phyloP scores from a whole-genome alignment of 2,113 vertebrate genomes.

The Semnornis frantzii region DNA sequence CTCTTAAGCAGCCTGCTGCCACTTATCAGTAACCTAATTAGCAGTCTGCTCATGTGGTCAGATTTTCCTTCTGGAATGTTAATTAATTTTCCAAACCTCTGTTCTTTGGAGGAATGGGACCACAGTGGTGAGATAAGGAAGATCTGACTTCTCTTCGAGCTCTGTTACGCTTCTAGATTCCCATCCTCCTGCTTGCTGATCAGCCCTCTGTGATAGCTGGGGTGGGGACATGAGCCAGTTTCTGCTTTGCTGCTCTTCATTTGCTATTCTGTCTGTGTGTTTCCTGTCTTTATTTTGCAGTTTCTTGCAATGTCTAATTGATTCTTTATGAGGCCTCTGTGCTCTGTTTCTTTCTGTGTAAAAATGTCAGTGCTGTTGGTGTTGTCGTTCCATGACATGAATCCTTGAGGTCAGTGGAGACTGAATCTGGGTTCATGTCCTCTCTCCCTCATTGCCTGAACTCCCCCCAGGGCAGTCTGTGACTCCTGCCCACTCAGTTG shows the following conservation, averaged over 20 bases:
- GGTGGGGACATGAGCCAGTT: not conserved
- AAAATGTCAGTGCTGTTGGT: not conserved
- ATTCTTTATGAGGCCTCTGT: slow-evolving; percentile 3
- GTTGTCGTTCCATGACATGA: not conserved
- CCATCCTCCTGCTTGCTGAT: not conserved
- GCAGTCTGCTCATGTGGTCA: not conserved
- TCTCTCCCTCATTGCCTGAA: not conserved
- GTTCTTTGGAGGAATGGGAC: slow-evolving; percentile 3
- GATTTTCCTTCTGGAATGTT: slow-evolving; percentile 23
- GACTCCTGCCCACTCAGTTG: not conserved
- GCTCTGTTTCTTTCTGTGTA: not conserved
- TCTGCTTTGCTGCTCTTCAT: not conserved
- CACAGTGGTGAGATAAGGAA: not conserved
- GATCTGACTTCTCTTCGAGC: not conserved
- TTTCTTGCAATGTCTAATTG: slow-evolving; percentile 17
- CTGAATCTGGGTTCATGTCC: not conserved
- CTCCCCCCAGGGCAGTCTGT: not conserved
- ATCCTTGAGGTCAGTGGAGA: not conserved
- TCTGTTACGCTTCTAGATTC: not conserved
- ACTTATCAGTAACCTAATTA: slow-evolving; percentile 2
- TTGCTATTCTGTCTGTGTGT: not conserved
- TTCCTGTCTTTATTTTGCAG: not conserved
- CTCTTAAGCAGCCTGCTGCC: not conserved
- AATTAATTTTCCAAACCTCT: slow-evolving; percentile 38
- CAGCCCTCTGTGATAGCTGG: not conserved